Evolutionary conservation across 2,113 vertebrate species (phyloP).

Genomic region (Corynorhinus townsendii): DNA sequence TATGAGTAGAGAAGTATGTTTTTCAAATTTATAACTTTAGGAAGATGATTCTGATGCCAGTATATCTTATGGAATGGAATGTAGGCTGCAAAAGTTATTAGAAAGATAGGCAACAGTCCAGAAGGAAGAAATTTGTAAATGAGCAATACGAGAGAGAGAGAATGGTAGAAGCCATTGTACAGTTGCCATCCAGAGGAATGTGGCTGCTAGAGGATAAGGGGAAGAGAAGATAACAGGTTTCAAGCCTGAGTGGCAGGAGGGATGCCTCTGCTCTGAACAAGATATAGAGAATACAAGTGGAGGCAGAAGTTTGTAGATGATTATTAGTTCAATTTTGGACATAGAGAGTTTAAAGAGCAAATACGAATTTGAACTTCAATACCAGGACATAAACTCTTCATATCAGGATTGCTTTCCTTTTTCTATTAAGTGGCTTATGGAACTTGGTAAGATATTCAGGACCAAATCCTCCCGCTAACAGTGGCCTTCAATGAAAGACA

Average conservation of each 20-base stretch:
- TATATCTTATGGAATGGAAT: conserved; percentile 3
- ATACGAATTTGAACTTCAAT: conserved; percentile 36
- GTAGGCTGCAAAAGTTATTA: not conserved
- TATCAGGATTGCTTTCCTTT: not conserved
- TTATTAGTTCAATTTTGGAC: conserved; percentile 37
- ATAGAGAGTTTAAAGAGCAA: conserved; percentile 27
- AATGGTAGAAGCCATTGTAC: not conserved
- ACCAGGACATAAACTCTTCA: not conserved
- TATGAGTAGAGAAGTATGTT: not conserved
- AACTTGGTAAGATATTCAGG: conserved; percentile 40
- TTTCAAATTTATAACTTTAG: not conserved
- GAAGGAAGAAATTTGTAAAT: not conserved
- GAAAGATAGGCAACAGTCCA: not conserved
- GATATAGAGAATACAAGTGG: not conserved
- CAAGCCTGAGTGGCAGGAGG: not conserved
- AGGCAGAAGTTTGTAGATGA: not conserved
- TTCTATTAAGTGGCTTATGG: conserved; percentile 45
- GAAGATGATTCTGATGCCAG: not conserved
- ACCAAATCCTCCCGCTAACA: conserved; percentile 22
- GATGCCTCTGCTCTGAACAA: not conserved
- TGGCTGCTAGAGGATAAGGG: not conserved
- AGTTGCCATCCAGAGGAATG: not conserved
- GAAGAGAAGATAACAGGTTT: not conserved
- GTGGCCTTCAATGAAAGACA: not conserved
- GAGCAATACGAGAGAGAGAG: not conserved